These are phyloP conservation scores for Falcaria lacertinaria DNA, from an alignment of 2,888 invertebrate species.

Conservation along the genomic window DNA sequence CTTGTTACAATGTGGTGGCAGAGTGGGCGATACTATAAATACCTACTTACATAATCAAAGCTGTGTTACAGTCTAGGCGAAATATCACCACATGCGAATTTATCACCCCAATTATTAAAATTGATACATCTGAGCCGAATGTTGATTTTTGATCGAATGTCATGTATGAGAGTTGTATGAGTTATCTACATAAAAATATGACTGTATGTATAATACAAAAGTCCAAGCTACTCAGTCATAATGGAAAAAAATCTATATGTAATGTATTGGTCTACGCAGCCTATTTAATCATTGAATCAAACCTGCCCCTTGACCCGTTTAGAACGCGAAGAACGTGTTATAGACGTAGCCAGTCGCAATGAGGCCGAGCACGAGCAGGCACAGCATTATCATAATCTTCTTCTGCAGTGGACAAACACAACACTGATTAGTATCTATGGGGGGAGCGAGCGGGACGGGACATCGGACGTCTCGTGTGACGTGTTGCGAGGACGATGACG, in stretches of 20 bases:
- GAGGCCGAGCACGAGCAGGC: slow-evolving; percentile 89
- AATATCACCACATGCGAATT: slow-evolving; percentile 3
- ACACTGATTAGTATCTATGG: slow-evolving; percentile 64
- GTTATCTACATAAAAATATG: background rate
- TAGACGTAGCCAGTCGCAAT: slow-evolving; percentile 80
- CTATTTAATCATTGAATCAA: slow-evolving; percentile 55
- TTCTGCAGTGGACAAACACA: slow-evolving; percentile 85
- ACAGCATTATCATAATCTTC: slow-evolving; percentile 96
- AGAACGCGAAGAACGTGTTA: slow-evolving; percentile 77
- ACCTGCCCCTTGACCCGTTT: slow-evolving; percentile 70
- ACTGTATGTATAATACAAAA: background rate
- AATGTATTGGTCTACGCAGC: slow-evolving; percentile 6
- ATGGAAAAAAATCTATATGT: slow-evolving; percentile 15
- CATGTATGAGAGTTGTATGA: slow-evolving; percentile 13
- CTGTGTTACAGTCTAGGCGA: background rate
- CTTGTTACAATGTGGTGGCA: background rate
- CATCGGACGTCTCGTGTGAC: too few species aligned
- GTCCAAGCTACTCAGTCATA: slow-evolving; percentile 9
- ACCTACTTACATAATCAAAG: background rate
- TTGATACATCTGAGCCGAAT: slow-evolving; percentile 19
- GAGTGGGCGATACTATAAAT: background rate
- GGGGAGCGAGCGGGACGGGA: slow-evolving; percentile 44
- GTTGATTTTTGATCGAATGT: slow-evolving; percentile 30
- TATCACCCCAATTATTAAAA: slow-evolving; percentile 7
- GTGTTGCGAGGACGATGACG: too few species aligned